phyloP scores from a whole-genome alignment of 2,888 invertebrate genomes.

The Ephialtes manifestator region DNA sequence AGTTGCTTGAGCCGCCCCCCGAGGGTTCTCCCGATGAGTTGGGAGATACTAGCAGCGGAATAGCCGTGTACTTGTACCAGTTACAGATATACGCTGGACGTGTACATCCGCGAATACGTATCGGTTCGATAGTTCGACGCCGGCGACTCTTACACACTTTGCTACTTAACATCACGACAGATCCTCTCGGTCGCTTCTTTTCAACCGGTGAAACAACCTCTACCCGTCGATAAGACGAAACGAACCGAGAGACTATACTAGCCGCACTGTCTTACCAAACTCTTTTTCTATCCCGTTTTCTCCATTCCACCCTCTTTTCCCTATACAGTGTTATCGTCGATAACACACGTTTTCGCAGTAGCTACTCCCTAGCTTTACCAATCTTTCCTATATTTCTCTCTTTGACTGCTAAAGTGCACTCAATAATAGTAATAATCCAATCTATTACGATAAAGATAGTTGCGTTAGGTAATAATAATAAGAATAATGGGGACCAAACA shows the following conservation, averaged over 20 bases:
- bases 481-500: too few relatives aligned
- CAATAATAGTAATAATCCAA: neutral
- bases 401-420: constrained; percentile 4
- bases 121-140: constrained; percentile 47
- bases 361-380: constrained; percentile 31
- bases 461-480: too few relatives aligned
- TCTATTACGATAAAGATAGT: too few relatives aligned
- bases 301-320: constrained; percentile 19
- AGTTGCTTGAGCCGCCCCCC: neutral
- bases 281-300: constrained; percentile 28
- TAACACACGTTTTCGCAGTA: constrained; percentile 71
- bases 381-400: constrained; percentile 14
- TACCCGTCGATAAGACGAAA: constrained; percentile 47
- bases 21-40: constrained; percentile 13
- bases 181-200: constrained; percentile 43
- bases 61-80: constrained; percentile 23
- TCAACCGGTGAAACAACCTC: constrained; percentile 41
- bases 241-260: constrained; percentile 7
- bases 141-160: constrained; percentile 59
- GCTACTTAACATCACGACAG: constrained; percentile 58
- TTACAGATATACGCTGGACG: constrained; percentile 1
- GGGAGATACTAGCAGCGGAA: constrained; percentile 26
- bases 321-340: constrained; percentile 67
- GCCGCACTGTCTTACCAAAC: neutral
- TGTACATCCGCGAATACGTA: constrained; percentile 35